These are phyloP conservation scores for Oryzias sinensis DNA, from an alignment of 2,797 vertebrate species.

Conservation along the genomic window DNA sequence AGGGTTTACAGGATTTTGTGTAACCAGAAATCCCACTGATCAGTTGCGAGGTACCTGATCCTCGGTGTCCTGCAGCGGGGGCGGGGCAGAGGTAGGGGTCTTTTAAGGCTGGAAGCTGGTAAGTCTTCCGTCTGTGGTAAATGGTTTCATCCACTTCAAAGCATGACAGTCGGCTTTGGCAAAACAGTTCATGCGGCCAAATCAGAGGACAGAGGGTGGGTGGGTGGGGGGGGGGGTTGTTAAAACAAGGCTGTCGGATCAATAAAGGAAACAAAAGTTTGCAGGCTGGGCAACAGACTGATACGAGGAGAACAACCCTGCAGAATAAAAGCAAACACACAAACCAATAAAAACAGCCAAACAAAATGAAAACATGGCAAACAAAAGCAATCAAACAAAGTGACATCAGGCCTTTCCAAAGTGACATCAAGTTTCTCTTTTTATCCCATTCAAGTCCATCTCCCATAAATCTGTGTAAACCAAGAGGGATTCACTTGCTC, in stretches of 20 bases:
- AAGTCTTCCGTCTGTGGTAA: slow-evolving; percentile 56
- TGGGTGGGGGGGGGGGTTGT: slow-evolving; percentile 17
- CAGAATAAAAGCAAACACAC: slow-evolving; percentile 68
- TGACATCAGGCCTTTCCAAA: slow-evolving; percentile 82
- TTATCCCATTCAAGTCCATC: slow-evolving; percentile 60
- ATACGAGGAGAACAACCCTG: slow-evolving; percentile 62
- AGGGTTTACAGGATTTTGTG: slow-evolving; percentile 53
- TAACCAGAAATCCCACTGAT: slow-evolving; percentile 49
- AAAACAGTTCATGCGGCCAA: slow-evolving; percentile 55
- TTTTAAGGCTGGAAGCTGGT: slow-evolving; percentile 85
- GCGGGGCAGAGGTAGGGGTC: slow-evolving; percentile 67
- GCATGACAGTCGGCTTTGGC: slow-evolving; percentile 68
- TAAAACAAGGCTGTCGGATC: slow-evolving; percentile 51
- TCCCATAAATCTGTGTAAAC: slow-evolving; percentile 67
- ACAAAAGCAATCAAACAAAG: slow-evolving; percentile 78
- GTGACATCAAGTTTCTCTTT: slow-evolving; percentile 79
- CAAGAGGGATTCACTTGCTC: slow-evolving; percentile 55
- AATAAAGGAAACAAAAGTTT: slow-evolving; percentile 47
- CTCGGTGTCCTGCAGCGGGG: slow-evolving; percentile 51
- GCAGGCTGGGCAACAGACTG: slow-evolving; percentile 50
- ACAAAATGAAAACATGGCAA: slow-evolving; percentile 49
- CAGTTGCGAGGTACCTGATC: slow-evolving; percentile 60
- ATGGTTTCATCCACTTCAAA: slow-evolving; percentile 60
- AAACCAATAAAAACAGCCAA: slow-evolving; percentile 54
- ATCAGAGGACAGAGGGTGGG: slow-evolving; percentile 37